Percentiles rank a stretch among this genome's conserved stretches.
These are phyloP conservation scores for Sepioteuthis lessoniana DNA, from an alignment of 2,888 invertebrate species.

Conservation along the genomic window DNA sequence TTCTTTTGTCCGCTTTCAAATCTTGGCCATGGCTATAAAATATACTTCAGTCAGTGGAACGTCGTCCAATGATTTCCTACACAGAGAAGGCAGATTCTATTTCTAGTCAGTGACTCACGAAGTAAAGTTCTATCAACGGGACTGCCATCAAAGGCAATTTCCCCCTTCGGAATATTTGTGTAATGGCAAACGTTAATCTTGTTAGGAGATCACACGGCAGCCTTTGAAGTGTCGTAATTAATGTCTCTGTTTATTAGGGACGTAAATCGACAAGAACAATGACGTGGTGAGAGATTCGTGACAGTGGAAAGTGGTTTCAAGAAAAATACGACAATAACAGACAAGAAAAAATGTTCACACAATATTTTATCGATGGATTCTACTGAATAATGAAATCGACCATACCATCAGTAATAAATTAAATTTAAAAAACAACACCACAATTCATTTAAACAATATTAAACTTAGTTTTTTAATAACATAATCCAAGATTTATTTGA, in stretches of 20 bases:
- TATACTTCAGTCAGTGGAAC: not conserved
- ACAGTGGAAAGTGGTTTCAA: not conserved
- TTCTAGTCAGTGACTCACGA: not conserved
- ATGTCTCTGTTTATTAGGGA: not conserved
- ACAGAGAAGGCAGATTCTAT: not conserved
- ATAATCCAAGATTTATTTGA: no score
- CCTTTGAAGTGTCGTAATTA: constrained; percentile 21
- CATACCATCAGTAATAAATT: no score
- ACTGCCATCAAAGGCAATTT: not conserved
- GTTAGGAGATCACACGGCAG: not conserved
- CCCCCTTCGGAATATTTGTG: not conserved
- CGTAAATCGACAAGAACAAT: not conserved
- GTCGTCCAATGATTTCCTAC: not conserved
- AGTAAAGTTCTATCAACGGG: not conserved
- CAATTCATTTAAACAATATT: no score
- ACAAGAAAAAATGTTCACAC: no score
- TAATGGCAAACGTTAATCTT: not conserved
- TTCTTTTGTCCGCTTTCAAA: not conserved
- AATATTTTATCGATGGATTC: no score
- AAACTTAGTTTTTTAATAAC: no score
- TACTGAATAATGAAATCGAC: no score
- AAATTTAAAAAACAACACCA: no score
- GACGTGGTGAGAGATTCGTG: not conserved
- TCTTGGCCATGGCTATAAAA: not conserved
- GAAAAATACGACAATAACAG: no score